phyloP scores from a whole-genome alignment of 2,797 vertebrate species.

The Taeniopygia guttata region DNA sequence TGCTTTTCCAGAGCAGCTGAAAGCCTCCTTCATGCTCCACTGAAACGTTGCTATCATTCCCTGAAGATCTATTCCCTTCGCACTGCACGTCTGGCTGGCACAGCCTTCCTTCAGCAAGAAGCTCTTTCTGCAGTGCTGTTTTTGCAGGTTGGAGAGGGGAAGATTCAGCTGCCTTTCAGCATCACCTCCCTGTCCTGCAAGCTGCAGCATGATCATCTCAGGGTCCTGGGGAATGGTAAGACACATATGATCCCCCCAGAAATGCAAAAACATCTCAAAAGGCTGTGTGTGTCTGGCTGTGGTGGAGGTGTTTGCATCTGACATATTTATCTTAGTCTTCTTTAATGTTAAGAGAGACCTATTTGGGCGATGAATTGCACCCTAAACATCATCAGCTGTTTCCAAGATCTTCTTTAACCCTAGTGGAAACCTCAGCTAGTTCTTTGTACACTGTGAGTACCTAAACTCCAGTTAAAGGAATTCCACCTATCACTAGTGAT shows the following conservation, averaged over 20 bases:
- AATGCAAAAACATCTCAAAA: background rate
- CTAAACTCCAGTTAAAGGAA: background rate
- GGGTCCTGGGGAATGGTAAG: constrained; percentile 4
- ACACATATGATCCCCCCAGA: background rate
- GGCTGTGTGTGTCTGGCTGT: background rate
- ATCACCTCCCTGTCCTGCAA: background rate
- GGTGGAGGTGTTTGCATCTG: background rate
- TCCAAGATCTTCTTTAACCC: background rate
- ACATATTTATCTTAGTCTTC: background rate
- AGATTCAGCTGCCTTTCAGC: background rate
- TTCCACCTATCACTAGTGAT: background rate
- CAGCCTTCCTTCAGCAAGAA: background rate
- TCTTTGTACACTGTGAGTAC: background rate
- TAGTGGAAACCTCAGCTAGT: background rate
- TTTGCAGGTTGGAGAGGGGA: background rate
- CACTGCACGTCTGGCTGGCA: background rate
- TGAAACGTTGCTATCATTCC: background rate
- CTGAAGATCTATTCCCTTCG: background rate
- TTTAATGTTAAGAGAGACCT: background rate
- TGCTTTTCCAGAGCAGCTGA: background rate
- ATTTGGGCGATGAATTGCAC: background rate
- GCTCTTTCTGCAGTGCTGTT: background rate
- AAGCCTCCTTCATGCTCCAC: background rate
- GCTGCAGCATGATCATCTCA: background rate
- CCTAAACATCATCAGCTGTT: background rate